These are phyloP conservation scores for Ariopsis seemanni DNA, from an alignment of 2,113 vertebrate genomes.

Conservation along the genomic window DNA sequence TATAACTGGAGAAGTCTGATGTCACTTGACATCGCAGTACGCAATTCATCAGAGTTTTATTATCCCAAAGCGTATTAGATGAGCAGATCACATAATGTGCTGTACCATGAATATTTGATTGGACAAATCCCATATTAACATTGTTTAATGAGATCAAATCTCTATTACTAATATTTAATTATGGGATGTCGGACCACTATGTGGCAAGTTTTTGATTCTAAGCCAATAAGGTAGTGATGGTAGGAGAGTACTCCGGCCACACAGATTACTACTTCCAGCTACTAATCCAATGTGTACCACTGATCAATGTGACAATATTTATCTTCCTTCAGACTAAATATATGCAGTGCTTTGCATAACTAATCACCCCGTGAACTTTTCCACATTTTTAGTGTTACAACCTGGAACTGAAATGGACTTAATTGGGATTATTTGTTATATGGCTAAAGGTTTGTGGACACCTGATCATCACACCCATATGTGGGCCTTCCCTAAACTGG, in stretches of 20 bases:
- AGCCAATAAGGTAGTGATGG: constrained; percentile 13
- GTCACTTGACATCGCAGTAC: constrained; percentile 24
- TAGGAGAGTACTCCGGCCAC: neutral
- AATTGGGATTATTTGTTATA: neutral
- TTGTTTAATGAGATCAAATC: constrained; percentile 58
- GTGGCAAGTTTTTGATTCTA: constrained; percentile 37
- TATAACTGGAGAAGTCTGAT: neutral
- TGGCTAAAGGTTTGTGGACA: neutral
- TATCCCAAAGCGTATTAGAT: constrained; percentile 49
- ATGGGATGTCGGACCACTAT: constrained; percentile 37
- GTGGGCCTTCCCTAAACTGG: neutral
- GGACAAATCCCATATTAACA: constrained; percentile 56
- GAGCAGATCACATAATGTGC: constrained; percentile 40
- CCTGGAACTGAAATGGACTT: neutral
- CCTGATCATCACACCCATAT: neutral
- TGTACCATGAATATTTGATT: constrained; percentile 57
- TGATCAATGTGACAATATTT: neutral
- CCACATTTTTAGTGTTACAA: neutral
- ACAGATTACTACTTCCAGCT: neutral
- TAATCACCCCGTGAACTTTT: neutral
- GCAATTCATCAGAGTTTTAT: constrained; percentile 32
- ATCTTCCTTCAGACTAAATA: neutral
- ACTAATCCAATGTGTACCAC: neutral
- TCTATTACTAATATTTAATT: constrained; percentile 57
- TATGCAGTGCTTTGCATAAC: neutral